Evolutionary conservation across 2,113 vertebrate genomes (phyloP), one percentile per base, ranked within the genome.

Genomic region (Sprattus sprattus): DNA sequence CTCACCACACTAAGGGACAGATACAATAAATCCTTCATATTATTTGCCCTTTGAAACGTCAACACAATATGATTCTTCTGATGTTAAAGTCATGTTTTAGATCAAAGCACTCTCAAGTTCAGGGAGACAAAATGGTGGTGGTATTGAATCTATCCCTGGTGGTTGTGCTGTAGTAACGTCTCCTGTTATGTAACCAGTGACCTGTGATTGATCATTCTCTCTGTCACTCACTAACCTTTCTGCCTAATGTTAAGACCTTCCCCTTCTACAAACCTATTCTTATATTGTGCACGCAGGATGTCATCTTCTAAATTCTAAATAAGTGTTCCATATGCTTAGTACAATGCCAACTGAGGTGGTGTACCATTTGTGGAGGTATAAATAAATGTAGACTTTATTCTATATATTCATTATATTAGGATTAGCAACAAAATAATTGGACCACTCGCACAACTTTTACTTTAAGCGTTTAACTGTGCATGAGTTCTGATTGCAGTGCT

Each of bases 1-100:
- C 71, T 78, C 28, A 39, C 71, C 25, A 78, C 71, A 44, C 71
- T 78, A 44, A 78, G 71, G 71, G 71, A 16, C 71, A 78, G 71
- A 78, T 78, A 78, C 71, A 78, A 78, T 78, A 32, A 3, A 39
- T 78, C 25, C 67, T 16, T 8, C 11, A 39, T 78, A 13, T 71
- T 71, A 60, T 28, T 28, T 28, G 11, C n/a, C 7, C 7, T 32
- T 28, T 28, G 11, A 78, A 78, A 39, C 25, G 16, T 78, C 13
- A 78, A 4, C 25, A 32, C 6, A 78, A 78, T n/a, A 64, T 39
- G 13, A 75, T 78, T 39, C 10, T 39, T 39, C 32, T 78, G 28
- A 78, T 16, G 28, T 39, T 39, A 39, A 32, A 16, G 32, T 4
- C 6, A 39, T 78, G 71, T 15, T 15, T 4, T 78, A 78, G 71